Percentiles rank a stretch among this genome's conserved stretches.
Conservation (phyloP, 2,797 vertebrate species). For the Pterois miles region DNA sequence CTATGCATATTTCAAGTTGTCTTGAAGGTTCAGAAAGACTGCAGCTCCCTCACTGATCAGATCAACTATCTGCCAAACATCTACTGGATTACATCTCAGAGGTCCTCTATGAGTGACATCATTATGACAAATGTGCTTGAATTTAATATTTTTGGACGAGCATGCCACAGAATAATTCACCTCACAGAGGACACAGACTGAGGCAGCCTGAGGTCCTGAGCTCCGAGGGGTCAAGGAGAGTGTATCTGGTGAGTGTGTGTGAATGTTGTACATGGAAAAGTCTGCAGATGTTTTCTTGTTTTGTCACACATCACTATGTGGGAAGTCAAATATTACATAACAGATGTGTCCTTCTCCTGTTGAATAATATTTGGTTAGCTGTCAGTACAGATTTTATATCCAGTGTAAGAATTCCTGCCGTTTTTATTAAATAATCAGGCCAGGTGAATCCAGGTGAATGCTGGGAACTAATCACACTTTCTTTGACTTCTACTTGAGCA, state of each 20-base stretch:
- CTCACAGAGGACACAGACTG: neutral
- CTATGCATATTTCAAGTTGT: neutral
- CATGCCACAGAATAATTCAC: neutral
- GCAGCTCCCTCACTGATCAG: neutral
- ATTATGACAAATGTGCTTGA: neutral
- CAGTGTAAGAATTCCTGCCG: slow-evolving; percentile 10
- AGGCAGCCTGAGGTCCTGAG: neutral
- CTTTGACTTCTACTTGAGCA: neutral
- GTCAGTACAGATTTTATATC: neutral
- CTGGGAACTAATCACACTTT: no score
- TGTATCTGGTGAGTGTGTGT: neutral
- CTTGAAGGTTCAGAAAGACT: neutral
- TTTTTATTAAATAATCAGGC: neutral
- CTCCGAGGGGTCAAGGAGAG: neutral
- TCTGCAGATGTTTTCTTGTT: slow-evolving; percentile 55
- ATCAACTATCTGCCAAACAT: neutral
- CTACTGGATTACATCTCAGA: neutral
- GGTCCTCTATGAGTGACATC: neutral
- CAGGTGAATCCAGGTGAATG: neutral
- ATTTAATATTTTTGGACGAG: neutral
- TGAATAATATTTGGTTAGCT: slow-evolving; percentile 60
- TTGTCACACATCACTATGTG: slow-evolving; percentile 38
- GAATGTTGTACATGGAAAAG: slow-evolving; percentile 20
- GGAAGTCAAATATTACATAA: slow-evolving; percentile 59
- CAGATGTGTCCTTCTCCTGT: slow-evolving; percentile 26